These are phyloP conservation scores for Saguinus midas DNA, from an alignment of 2,113 vertebrate species.

Conservation along the genomic window DNA sequence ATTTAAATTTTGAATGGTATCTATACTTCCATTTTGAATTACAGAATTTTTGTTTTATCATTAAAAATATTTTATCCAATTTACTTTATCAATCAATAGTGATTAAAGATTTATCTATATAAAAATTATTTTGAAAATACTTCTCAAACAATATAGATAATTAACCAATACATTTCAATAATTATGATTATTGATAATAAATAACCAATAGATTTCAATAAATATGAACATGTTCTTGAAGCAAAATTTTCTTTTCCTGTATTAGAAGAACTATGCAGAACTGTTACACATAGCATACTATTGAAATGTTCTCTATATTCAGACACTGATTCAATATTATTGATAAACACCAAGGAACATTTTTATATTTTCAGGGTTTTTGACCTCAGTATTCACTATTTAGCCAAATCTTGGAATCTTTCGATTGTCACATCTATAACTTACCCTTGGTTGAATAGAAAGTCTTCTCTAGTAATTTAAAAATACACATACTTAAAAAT, in stretches of 20 bases:
- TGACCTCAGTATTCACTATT: background rate
- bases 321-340: background rate
- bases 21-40: background rate
- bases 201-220: background rate
- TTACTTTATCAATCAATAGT: background rate
- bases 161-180: background rate
- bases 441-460: background rate
- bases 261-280: background rate
- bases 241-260: background rate
- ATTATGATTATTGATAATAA: background rate
- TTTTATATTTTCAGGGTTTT: background rate
- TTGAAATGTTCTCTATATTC: background rate
- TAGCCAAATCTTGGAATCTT: background rate
- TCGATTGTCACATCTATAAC: background rate
- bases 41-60: background rate
- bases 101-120: background rate
- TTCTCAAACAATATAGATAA: background rate
- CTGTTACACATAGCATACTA: background rate
- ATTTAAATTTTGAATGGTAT: background rate
- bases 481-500: background rate
- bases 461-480: background rate
- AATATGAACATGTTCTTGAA: background rate
- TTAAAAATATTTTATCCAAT: background rate
- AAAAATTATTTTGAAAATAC: background rate
- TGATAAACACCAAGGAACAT: background rate